Conservation (phyloP, 2,113 vertebrate genomes). For the Phalacrocorax pelagicus region DNA sequence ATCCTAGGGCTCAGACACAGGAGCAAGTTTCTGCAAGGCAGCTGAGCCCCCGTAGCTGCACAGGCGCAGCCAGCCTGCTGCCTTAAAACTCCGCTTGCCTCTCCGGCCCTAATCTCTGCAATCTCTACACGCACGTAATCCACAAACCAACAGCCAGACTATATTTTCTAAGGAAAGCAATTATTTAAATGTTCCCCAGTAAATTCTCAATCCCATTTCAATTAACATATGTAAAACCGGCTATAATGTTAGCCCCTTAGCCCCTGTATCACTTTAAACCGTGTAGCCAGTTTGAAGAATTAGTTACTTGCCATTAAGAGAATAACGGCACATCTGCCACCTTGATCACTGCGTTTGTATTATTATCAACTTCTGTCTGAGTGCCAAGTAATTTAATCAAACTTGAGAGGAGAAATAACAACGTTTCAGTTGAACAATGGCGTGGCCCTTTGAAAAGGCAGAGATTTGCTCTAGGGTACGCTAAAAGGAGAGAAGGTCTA, state of each 20-base stretch:
- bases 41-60: not conserved
- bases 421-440: slow-evolving; percentile 47
- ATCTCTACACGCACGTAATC: not conserved
- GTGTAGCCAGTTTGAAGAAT: not conserved
- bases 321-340: slow-evolving; percentile 59
- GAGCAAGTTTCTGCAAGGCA: slow-evolving; percentile 42
- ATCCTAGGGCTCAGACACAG: not conserved
- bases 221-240: not conserved
- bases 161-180: not conserved
- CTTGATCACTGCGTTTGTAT: slow-evolving; percentile 34
- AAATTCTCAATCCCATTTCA: slow-evolving; percentile 18
- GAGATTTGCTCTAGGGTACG: slow-evolving; percentile 49
- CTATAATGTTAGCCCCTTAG: not conserved
- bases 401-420: slow-evolving; percentile 60
- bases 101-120: not conserved
- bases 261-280: not conserved
- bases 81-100: not conserved
- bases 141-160: not conserved
- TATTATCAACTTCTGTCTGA: slow-evolving; percentile 41
- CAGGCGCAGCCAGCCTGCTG: not conserved
- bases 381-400: slow-evolving; percentile 57
- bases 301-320: slow-evolving; percentile 6
- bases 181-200: not conserved
- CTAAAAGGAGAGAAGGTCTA: slow-evolving; percentile 39
- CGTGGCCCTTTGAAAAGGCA: slow-evolving; percentile 45